Base-by-base conservation (phyloP, 2,113 vertebrate genomes). In the Paraplagusia blochii region DNA sequence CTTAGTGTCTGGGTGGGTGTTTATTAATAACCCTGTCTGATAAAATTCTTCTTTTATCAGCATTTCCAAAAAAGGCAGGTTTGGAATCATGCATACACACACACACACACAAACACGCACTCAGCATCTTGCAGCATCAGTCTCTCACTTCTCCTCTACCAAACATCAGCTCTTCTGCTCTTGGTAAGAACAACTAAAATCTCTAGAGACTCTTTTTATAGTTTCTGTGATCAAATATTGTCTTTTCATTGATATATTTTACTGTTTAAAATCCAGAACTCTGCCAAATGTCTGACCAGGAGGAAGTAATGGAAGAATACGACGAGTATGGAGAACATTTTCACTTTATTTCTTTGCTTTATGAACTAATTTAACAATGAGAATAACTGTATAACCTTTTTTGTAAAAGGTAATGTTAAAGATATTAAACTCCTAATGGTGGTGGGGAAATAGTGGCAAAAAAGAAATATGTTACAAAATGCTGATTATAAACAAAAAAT, bases 271-370 rank as follows among this genome's bases (percentile, higher is more conserved):
- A 29, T 43, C 12, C 61, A 65, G 29, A 56, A 1, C 43, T 40
- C 19, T 17, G 45, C 0, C 16, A 34, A 74, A 97, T 97, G 95
- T 96, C 95, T 0, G 95, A 96, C 83, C 76, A 73, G 0, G 94
- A 96, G 79, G 94, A 93, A 61, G 83, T 61, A 49, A 58, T 83
- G 0, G 92, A 94, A 47, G 93, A 95, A 59, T 93, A 83, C 11
- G 94, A 93, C 90, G 84, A 85, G 87, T 88, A 75, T 17, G 85
- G 79, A 89, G 79, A 91, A 90, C 22, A 29, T 29, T 29, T 29
- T n/a, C n/a, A 88, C 58, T 44, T 11, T 1, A 1, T 46, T 59
- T 57, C 1, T 4, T 52, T 50, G 44, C n/a, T 50, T 51, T 1
- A 46, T 39, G 44, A 29, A 29, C 22, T 29, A 6, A 29, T 29